phyloP scores from a whole-genome alignment of 1,140 invertebrate genomes.

The Hypsibius dujardini region DNA sequence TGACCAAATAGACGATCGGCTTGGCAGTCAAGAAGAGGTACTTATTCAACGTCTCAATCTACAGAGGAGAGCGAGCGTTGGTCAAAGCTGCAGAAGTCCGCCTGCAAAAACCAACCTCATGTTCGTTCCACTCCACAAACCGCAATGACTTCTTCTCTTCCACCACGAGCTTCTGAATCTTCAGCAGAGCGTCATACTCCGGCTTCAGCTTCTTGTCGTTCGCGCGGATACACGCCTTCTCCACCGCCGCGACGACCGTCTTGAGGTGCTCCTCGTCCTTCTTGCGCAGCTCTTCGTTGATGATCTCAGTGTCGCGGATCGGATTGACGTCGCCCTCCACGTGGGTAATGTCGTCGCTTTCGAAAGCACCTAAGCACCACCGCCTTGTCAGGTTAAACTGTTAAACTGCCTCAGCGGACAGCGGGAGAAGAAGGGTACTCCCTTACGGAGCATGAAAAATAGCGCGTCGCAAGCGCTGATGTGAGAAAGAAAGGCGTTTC shows the following conservation, averaged over 20 bases:
- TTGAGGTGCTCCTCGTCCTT: slow-evolving; percentile 79
- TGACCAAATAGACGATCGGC: slow-evolving; percentile 89
- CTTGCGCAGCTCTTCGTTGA: slow-evolving; percentile 76
- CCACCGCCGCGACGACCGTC: slow-evolving; percentile 63
- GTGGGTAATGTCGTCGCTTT: slow-evolving; percentile 92
- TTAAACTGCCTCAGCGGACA: too few relatives aligned
- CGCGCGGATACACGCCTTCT: slow-evolving; percentile 64
- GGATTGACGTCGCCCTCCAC: slow-evolving; percentile 96
- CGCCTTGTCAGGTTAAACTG: slow-evolving; percentile 38
- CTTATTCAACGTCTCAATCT: slow-evolving; percentile 94
- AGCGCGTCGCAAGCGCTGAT: slow-evolving; percentile 98
- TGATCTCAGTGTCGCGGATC: slow-evolving; percentile 85
- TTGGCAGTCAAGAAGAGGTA: slow-evolving; percentile 95
- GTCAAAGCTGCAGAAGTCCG: not conserved
- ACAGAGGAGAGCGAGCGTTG: slow-evolving; percentile 30
- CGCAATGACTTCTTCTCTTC: slow-evolving; percentile 83
- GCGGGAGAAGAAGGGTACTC: slow-evolving; percentile 56
- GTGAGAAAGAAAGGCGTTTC: slow-evolving; percentile 94
- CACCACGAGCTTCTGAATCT: slow-evolving; percentile 63
- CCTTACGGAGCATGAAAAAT: slow-evolving; percentile 89
- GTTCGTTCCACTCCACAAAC: slow-evolving; percentile 74
- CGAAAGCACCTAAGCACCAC: slow-evolving; percentile 63
- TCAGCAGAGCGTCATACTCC: slow-evolving; percentile 71
- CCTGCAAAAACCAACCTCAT: slow-evolving; percentile 52
- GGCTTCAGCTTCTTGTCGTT: slow-evolving; percentile 89